These are phyloP conservation scores for Branchipolynoe longqiensis DNA, from an alignment of 2,888 invertebrate species.

Conservation along the genomic window DNA sequence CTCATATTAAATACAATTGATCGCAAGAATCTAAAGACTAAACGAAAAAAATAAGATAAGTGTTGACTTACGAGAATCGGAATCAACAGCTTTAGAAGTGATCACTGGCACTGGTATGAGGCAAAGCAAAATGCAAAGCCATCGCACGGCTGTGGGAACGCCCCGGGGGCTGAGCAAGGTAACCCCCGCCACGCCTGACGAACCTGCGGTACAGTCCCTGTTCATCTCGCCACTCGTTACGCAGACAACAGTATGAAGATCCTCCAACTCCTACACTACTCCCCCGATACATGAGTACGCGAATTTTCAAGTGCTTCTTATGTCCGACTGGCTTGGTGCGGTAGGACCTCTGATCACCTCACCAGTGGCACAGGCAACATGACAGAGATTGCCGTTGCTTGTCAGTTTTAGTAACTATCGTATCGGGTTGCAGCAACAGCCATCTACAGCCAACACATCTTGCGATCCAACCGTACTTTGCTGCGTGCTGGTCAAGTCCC, in stretches of 20 bases:
- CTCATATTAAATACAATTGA: background rate
- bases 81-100: conserved; percentile 11
- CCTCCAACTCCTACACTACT: background rate
- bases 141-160: background rate
- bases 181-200: background rate
- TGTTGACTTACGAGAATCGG: background rate
- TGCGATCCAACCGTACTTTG: background rate
- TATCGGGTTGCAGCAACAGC: too few relatives aligned
- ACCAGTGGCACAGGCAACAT: too few relatives aligned
- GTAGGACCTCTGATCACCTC: background rate
- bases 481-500: background rate
- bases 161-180: background rate
- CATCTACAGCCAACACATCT: too few relatives aligned
- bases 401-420: too few relatives aligned
- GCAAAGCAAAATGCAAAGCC: background rate
- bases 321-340: background rate
- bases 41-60: background rate
- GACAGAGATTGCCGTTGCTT: too few relatives aligned
- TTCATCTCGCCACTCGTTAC: background rate
- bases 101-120: background rate
- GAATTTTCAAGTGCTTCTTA: background rate
- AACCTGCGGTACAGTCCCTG: background rate
- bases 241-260: background rate
- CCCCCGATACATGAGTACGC: conserved; percentile 3
- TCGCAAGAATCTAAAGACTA: background rate